Conservation (phyloP, 2,888 invertebrate species). For the Muschampia plurimacula region DNA sequence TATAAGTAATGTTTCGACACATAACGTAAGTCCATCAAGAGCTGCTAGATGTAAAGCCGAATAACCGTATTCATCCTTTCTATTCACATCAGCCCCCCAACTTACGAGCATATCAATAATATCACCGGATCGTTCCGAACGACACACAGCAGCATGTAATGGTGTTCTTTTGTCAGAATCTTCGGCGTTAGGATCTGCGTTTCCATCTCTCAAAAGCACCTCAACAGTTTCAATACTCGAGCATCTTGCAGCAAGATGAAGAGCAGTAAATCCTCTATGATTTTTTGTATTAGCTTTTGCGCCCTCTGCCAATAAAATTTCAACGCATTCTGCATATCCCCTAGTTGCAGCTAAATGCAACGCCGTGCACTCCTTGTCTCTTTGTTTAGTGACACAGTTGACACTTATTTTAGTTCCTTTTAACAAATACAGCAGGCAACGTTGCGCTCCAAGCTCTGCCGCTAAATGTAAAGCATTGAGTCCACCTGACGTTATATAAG, state of each 20-base stretch:
- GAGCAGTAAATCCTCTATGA: slow-evolving; percentile 92
- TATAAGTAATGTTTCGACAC: slow-evolving; percentile 93
- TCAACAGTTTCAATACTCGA: slow-evolving; percentile 94
- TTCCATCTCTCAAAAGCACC: slow-evolving; percentile 89
- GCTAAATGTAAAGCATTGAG: slow-evolving; percentile 92
- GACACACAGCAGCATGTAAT: slow-evolving; percentile 92
- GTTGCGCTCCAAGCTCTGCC: slow-evolving; percentile 90
- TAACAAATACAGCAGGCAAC: slow-evolving; percentile 92
- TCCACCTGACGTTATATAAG: slow-evolving; percentile 90
- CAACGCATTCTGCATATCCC: slow-evolving; percentile 93
- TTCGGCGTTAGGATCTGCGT: slow-evolving; percentile 91
- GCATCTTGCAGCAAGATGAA: slow-evolving; percentile 94
- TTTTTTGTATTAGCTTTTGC: slow-evolving; percentile 92
- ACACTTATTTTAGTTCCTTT: slow-evolving; percentile 90
- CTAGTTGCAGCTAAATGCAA: slow-evolving; percentile 95
- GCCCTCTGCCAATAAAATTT: slow-evolving; percentile 90
- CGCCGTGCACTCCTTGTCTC: slow-evolving; percentile 91
- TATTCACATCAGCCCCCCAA: slow-evolving; percentile 93
- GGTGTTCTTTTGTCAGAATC: slow-evolving; percentile 93
- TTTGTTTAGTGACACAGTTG: slow-evolving; percentile 88
- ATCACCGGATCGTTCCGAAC: slow-evolving; percentile 91
- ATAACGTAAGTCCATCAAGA: slow-evolving; percentile 92
- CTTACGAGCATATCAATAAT: slow-evolving; percentile 91
- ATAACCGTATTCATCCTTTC: slow-evolving; percentile 93
- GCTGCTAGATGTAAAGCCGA: slow-evolving; percentile 94